Conservation (phyloP, 2,888 invertebrate species). For the Agapostemon virescens region DNA sequence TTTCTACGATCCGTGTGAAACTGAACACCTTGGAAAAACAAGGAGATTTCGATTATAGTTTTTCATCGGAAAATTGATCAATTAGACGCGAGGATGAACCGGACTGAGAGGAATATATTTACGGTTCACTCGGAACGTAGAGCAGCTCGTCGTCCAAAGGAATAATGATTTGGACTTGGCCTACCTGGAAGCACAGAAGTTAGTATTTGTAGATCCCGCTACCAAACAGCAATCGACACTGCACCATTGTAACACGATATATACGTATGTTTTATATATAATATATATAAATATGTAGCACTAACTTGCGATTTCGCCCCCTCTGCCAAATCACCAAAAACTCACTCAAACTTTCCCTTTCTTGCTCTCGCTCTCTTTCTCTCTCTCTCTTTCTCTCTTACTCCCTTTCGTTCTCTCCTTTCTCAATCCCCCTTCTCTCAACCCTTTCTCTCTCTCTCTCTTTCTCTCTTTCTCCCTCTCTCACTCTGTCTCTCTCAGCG, state of each 20-base stretch:
- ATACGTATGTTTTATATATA: constrained; percentile 64
- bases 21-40: too few relatives aligned
- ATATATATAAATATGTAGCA: constrained; percentile 70
- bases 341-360: constrained; percentile 66
- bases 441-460: constrained; percentile 38
- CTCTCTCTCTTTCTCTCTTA: constrained; percentile 41
- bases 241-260: constrained; percentile 78
- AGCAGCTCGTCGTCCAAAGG: constrained; percentile 64
- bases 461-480: constrained; percentile 34
- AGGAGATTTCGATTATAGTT: too few relatives aligned
- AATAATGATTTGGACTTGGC: constrained; percentile 80
- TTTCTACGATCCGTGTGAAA: constrained; percentile 58
- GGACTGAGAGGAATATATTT: too few relatives aligned
- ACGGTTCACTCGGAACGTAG: constrained; percentile 50
- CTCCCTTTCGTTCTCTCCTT: constrained; percentile 41
- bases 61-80: too few relatives aligned
- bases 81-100: too few relatives aligned
- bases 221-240: constrained; percentile 80
- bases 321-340: constrained; percentile 77
- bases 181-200: constrained; percentile 81
- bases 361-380: too few relatives aligned
- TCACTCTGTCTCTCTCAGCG: constrained; percentile 32
- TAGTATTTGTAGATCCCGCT: constrained; percentile 81
- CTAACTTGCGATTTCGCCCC: constrained; percentile 76
- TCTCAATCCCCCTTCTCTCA: constrained; percentile 37